Conservation (phyloP, 2,888 invertebrate genomes). For the Agrochola lychnidis region DNA sequence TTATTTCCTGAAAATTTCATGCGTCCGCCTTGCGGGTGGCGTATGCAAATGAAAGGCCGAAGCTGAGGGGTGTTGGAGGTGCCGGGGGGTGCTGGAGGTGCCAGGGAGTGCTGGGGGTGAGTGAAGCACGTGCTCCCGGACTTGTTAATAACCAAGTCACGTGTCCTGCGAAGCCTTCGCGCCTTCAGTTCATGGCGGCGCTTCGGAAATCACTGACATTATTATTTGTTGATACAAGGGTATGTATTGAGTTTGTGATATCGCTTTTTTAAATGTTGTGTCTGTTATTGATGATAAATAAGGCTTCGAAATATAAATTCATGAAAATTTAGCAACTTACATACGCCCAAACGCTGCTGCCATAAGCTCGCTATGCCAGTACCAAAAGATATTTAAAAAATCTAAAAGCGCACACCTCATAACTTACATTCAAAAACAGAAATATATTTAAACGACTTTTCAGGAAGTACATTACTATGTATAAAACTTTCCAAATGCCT, state of each 20-base stretch:
- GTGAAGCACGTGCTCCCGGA: conserved; percentile 64
- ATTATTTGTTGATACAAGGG: conserved; percentile 42
- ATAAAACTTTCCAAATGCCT: too few species aligned
- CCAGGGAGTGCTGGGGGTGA: conserved; percentile 23
- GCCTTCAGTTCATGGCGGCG: conserved; percentile 55
- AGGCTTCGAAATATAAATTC: too few species aligned
- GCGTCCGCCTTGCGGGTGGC: conserved; percentile 66
- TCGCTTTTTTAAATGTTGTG: conserved; percentile 17
- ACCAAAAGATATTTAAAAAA: too few species aligned
- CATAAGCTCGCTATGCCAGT: too few species aligned
- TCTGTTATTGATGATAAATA: too few species aligned
- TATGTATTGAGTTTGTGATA: neutral
- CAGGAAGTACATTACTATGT: too few species aligned
- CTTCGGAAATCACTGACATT: conserved; percentile 57
- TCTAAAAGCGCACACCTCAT: too few species aligned
- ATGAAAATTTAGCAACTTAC: too few species aligned
- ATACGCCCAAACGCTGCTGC: too few species aligned
- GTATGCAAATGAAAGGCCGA: conserved; percentile 69
- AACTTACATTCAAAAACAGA: too few species aligned
- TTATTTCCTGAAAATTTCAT: conserved; percentile 74
- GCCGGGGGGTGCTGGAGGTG: conserved; percentile 20
- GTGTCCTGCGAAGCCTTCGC: conserved; percentile 61
- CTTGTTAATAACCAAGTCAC: conserved; percentile 75
- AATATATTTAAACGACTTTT: too few species aligned
- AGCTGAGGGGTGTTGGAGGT: conserved; percentile 24